Evolutionary conservation across 2,888 invertebrate species (phyloP).

Genomic region (Leptinotarsa juncta): DNA sequence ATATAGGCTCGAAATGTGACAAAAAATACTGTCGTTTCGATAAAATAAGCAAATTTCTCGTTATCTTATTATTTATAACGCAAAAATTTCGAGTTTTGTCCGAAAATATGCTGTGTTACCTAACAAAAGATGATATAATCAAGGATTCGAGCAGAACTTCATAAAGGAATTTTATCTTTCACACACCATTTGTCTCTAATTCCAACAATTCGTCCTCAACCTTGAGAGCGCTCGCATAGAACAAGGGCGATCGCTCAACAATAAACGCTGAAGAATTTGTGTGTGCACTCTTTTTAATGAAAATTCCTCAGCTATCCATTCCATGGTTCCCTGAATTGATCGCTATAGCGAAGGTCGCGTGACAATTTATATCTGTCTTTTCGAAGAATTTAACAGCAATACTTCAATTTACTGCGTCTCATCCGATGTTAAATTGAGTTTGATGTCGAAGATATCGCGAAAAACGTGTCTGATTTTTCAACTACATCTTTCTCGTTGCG

Average conservation of each 20-base stretch:
- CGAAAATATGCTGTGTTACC: too few relatives aligned
- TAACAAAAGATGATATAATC: not conserved
- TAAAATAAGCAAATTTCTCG: too few relatives aligned
- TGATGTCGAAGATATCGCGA: not conserved
- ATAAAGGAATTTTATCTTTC: not conserved
- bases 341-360: slow-evolving; percentile 19
- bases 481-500: not conserved
- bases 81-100: too few relatives aligned
- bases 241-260: slow-evolving; percentile 20
- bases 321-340: slow-evolving; percentile 20
- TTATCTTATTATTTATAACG: too few relatives aligned
- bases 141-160: not conserved
- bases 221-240: slow-evolving; percentile 17
- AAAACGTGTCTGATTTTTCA: not conserved
- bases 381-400: slow-evolving; percentile 1
- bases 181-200: slow-evolving; percentile 11
- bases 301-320: slow-evolving; percentile 20
- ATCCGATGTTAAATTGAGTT: slow-evolving; percentile 3
- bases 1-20: too few relatives aligned
- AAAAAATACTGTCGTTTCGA: too few relatives aligned
- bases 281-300: slow-evolving; percentile 27
- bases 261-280: slow-evolving; percentile 22
- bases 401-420: not conserved
- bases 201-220: slow-evolving; percentile 12
- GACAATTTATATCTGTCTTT: slow-evolving; percentile 16